Conservation (phyloP, 2,888 invertebrate species). For the Epirrhoe alternata region DNA sequence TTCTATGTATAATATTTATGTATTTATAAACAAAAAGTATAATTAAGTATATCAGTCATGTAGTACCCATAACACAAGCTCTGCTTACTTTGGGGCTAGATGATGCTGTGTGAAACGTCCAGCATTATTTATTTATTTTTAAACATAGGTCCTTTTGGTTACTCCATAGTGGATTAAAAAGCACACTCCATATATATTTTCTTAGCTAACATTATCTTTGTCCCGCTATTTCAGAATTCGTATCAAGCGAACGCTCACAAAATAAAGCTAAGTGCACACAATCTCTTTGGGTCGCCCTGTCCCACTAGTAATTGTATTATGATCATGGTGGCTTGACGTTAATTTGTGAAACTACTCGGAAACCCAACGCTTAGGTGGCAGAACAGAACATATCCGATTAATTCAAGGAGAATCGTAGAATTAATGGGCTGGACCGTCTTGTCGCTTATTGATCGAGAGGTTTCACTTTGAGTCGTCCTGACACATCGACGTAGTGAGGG, state of each 20-base stretch:
- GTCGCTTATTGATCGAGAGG: constrained; percentile 67
- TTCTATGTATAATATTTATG: too few species aligned
- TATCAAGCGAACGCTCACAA: constrained; percentile 22
- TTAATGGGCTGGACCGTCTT: constrained; percentile 66
- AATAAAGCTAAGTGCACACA: constrained; percentile 49
- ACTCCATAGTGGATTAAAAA: too few species aligned
- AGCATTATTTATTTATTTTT: too few species aligned
- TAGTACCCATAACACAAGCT: too few species aligned
- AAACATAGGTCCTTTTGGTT: too few species aligned
- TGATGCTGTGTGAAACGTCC: too few species aligned
- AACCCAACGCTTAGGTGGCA: constrained; percentile 67
- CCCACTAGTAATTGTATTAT: constrained; percentile 63
- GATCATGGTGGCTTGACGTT: constrained; percentile 68
- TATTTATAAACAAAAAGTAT: too few species aligned
- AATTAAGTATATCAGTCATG: too few species aligned
- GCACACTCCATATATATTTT: too few species aligned
- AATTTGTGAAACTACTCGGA: constrained; percentile 79
- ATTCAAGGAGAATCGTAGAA: constrained; percentile 76
- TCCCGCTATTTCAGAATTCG: background rate
- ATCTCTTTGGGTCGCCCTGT: constrained; percentile 45
- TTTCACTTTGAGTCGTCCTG: constrained; percentile 40
- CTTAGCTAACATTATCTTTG: background rate
- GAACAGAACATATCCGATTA: constrained; percentile 68
- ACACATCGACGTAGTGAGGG: constrained; percentile 41
- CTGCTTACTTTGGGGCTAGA: too few species aligned